These are phyloP conservation scores for Mola mola DNA, from an alignment of 2,113 vertebrate genomes.

Conservation along the genomic window DNA sequence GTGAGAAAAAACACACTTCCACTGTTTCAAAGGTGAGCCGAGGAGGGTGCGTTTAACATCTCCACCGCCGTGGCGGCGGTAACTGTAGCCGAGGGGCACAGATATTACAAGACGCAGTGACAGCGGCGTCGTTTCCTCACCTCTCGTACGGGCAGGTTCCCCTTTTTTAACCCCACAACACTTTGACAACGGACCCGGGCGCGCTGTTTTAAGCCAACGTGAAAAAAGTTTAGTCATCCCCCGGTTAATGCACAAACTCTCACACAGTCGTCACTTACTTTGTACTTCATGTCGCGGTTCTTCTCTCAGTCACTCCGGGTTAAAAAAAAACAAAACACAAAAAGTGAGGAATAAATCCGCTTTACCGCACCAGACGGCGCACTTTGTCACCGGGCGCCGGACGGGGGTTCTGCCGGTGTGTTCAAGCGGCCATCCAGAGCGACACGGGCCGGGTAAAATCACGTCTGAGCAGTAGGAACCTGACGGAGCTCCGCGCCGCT, in stretches of 20 bases:
- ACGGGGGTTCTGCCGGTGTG: conserved; percentile 2
- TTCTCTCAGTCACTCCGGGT: conserved; percentile 36
- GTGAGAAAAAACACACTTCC: no score
- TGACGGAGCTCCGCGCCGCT: not conserved
- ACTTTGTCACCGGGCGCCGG: conserved; percentile 26
- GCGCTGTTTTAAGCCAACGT: no score
- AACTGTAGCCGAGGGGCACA: not conserved
- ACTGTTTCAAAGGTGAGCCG: not conserved
- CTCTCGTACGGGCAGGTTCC: no score
- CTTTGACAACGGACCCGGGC: no score
- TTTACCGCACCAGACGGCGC: conserved; percentile 33
- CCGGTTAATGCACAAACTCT: no score
- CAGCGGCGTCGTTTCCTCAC: no score
- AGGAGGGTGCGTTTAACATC: not conserved
- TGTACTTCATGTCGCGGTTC: conserved; percentile 79
- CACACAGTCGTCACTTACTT: conserved; percentile 80
- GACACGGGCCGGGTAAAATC: conserved; percentile 8
- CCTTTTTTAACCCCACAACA: no score
- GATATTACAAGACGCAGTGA: not conserved
- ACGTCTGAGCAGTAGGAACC: not conserved
- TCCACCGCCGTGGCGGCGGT: conserved; percentile 32
- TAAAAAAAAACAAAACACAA: no score
- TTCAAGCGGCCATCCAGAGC: conserved; percentile 58
- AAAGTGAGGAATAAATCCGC: conserved; percentile 68
- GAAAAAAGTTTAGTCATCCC: no score